Evolutionary conservation across 1,140 invertebrate species (phyloP).

Genomic region (Drosophila littoralis): DNA sequence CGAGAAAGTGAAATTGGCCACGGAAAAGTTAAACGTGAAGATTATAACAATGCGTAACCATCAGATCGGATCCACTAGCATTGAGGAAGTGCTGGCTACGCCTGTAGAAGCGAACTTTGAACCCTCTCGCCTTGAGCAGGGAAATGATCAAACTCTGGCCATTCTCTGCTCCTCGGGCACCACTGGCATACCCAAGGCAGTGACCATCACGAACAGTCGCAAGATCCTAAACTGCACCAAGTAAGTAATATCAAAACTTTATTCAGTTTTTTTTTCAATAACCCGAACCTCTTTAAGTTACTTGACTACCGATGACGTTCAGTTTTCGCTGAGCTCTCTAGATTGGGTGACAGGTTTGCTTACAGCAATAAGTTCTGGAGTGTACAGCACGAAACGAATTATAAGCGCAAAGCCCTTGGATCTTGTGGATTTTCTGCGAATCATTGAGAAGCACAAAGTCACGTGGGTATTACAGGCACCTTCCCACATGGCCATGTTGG

Average conservation of each 20-base stretch:
- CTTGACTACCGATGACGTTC: conserved; percentile 44
- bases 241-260: conserved; percentile 16
- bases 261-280: background rate
- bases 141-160: conserved; percentile 65
- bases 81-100: conserved; percentile 47
- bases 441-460: conserved; percentile 43
- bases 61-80: conserved; percentile 24
- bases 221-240: conserved; percentile 21
- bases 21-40: conserved; percentile 15
- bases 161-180: conserved; percentile 88
- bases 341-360: conserved; percentile 58
- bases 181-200: conserved; percentile 91
- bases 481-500: conserved; percentile 32
- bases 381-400: conserved; percentile 50
- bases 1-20: conserved; percentile 40
- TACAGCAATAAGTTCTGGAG: conserved; percentile 27
- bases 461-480: conserved; percentile 46
- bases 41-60: conserved; percentile 58
- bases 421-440: conserved; percentile 15
- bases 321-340: conserved; percentile 41
- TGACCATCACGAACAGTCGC: conserved; percentile 87
- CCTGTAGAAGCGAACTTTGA: conserved; percentile 26
- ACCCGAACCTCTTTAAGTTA: conserved; percentile 2
- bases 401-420: conserved; percentile 44
- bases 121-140: conserved; percentile 41